A percentile compares a stretch with the other conserved stretches of the same genome.
These are phyloP conservation scores for Lordiphosa collinella DNA, from an alignment of 1,140 invertebrate genomes.

Conservation along the genomic window DNA sequence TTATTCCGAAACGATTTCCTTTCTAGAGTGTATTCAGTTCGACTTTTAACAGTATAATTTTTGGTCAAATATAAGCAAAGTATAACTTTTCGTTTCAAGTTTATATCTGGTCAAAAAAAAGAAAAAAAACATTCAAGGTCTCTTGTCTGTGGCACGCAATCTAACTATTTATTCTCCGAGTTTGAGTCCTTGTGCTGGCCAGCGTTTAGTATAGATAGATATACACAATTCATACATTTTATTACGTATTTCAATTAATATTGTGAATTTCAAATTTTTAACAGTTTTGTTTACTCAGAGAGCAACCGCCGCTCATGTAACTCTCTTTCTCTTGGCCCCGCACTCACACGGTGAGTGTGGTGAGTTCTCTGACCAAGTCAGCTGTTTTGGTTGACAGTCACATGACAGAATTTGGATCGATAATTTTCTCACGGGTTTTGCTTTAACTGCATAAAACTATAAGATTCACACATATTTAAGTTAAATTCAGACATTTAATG, in stretches of 20 bases:
- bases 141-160: slow-evolving; percentile 52
- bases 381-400: slow-evolving; percentile 72
- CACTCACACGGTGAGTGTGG: slow-evolving; percentile 25
- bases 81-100: slow-evolving; percentile 54
- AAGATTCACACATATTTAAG: slow-evolving; percentile 49
- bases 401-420: slow-evolving; percentile 74
- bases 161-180: slow-evolving; percentile 47
- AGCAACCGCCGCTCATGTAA: slow-evolving; percentile 9
- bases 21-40: too few species aligned
- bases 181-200: slow-evolving; percentile 40
- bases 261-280: slow-evolving; percentile 29
- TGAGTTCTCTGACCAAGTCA: slow-evolving; percentile 52
- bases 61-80: too few species aligned
- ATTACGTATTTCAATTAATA: neutral
- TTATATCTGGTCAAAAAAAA: slow-evolving; percentile 48
- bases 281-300: slow-evolving; percentile 62
- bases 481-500: neutral
- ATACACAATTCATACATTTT: slow-evolving; percentile 9
- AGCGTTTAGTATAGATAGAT: neutral
- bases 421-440: slow-evolving; percentile 72
- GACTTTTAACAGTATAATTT: too few species aligned
- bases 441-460: slow-evolving; percentile 35
- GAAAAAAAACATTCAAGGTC: slow-evolving; percentile 47
- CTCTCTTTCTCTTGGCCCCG: slow-evolving; percentile 4
- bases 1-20: too few species aligned